These are phyloP conservation scores for Pygmarrhopalites habei DNA, from an alignment of 1,140 invertebrate species.

Conservation along the genomic window DNA sequence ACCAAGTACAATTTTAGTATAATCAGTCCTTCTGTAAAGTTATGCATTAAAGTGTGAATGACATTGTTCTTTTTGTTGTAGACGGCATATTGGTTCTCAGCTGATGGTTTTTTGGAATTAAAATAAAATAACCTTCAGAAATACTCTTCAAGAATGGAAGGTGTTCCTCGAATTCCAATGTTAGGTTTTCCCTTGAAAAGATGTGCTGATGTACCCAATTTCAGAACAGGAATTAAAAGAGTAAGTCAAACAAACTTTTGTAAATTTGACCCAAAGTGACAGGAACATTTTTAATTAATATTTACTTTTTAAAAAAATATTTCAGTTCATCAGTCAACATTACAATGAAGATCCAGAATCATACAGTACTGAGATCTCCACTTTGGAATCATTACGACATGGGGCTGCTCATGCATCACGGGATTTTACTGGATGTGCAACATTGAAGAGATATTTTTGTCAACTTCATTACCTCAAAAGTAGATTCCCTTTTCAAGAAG, in stretches of 20 bases:
- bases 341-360: constrained; percentile 89
- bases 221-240: constrained; percentile 73
- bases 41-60: too few species aligned
- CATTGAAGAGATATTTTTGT: constrained; percentile 88
- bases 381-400: constrained; percentile 74
- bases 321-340: constrained; percentile 81
- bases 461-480: constrained; percentile 88
- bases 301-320: constrained; percentile 44
- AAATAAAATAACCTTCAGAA: too few species aligned
- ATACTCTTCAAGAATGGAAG: constrained; percentile 71
- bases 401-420: constrained; percentile 69
- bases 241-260: constrained; percentile 55
- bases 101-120: too few species aligned
- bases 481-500: constrained; percentile 81
- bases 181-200: constrained; percentile 69
- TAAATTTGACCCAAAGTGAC: too few species aligned
- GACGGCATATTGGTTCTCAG: too few species aligned
- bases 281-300: background rate
- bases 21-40: too few species aligned
- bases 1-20: too few species aligned
- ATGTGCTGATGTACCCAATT: constrained; percentile 67
- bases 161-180: constrained; percentile 74
- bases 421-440: constrained; percentile 71
- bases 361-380: constrained; percentile 80
- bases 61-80: too few species aligned